Evolutionary conservation across 2,888 invertebrate species (phyloP).

Genomic region (Zygothrica quintamaculata): DNA sequence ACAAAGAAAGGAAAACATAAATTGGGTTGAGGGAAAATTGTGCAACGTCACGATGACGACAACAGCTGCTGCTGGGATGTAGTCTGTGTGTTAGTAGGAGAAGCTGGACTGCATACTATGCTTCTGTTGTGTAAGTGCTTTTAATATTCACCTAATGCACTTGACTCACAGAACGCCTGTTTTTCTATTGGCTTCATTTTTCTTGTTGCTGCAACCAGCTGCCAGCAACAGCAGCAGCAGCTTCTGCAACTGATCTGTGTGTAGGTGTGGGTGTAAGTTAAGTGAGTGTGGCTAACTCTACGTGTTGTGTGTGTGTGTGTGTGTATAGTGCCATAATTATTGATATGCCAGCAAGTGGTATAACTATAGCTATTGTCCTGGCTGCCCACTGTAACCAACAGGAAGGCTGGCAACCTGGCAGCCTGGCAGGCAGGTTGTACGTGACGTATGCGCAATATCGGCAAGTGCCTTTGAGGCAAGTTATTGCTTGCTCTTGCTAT

Average conservation of each 20-base stretch:
- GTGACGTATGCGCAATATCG: slow-evolving; percentile 71
- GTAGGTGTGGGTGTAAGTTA: slow-evolving; percentile 19
- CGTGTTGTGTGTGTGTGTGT: slow-evolving; percentile 34
- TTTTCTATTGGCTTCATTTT: slow-evolving; percentile 62
- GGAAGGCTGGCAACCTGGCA: slow-evolving; percentile 1
- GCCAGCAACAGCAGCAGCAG: slow-evolving; percentile 31
- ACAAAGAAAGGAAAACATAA: slow-evolving; percentile 5
- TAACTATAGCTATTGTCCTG: too few species aligned
- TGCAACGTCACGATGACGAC: slow-evolving; percentile 48
- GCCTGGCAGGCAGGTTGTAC: slow-evolving; percentile 36
- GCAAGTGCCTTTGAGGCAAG: slow-evolving; percentile 2
- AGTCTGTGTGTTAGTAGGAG: not conserved
- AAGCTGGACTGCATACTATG: too few species aligned
- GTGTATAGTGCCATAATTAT: slow-evolving; percentile 58
- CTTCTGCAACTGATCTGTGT: slow-evolving; percentile 20
- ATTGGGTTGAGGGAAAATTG: slow-evolving; percentile 36
- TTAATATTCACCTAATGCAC: slow-evolving; percentile 79
- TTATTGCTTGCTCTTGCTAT: slow-evolving; percentile 10
- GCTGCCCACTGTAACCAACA: not conserved
- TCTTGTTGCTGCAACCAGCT: slow-evolving; percentile 43
- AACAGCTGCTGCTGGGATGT: slow-evolving; percentile 6
- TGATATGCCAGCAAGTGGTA: slow-evolving; percentile 42
- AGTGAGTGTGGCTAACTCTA: slow-evolving; percentile 41
- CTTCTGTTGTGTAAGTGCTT: slow-evolving; percentile 55
- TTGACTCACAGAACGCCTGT: slow-evolving; percentile 47